A percentile compares a stretch with the other conserved stretches of the same genome.
These are phyloP conservation scores for Bilobella aurantiaca DNA, from an alignment of 1,140 invertebrate species.

Conservation along the genomic window DNA sequence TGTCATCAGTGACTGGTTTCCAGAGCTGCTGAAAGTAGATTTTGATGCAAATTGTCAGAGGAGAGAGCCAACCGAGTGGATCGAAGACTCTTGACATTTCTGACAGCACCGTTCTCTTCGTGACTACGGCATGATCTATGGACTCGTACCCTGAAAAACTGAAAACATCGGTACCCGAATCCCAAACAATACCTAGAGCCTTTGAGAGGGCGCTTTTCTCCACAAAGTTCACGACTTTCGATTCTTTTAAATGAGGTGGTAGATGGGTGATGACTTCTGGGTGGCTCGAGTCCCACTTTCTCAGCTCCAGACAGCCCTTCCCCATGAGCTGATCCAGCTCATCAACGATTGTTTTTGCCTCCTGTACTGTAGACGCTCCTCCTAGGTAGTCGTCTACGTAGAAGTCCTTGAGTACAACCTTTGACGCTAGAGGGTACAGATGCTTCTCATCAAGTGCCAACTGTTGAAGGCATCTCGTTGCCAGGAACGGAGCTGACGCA, in stretches of 20 bases:
- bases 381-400: conserved; percentile 11
- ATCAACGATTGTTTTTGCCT: conserved; percentile 22
- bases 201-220: background rate
- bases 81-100: conserved; percentile 23
- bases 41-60: conserved; percentile 35
- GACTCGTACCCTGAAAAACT: conserved; percentile 25
- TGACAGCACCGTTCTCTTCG: conserved; percentile 19
- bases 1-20: conserved; percentile 33
- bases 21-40: conserved; percentile 38
- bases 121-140: conserved; percentile 33
- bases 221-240: background rate
- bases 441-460: conserved; percentile 30
- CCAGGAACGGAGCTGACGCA: conserved; percentile 37
- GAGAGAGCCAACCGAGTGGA: conserved; percentile 23
- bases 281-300: conserved; percentile 28
- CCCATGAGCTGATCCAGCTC: conserved; percentile 13
- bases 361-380: conserved; percentile 8
- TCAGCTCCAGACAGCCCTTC: background rate
- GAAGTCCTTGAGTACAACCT: conserved; percentile 1
- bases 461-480: conserved; percentile 36
- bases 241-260: conserved; percentile 7
- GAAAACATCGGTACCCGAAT: background rate
- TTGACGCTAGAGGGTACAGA: background rate
- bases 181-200: conserved; percentile 9
- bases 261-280: conserved; percentile 1